Evolutionary conservation across 2,888 invertebrate species (phyloP).

Genomic region (Tenodera sinensis): DNA sequence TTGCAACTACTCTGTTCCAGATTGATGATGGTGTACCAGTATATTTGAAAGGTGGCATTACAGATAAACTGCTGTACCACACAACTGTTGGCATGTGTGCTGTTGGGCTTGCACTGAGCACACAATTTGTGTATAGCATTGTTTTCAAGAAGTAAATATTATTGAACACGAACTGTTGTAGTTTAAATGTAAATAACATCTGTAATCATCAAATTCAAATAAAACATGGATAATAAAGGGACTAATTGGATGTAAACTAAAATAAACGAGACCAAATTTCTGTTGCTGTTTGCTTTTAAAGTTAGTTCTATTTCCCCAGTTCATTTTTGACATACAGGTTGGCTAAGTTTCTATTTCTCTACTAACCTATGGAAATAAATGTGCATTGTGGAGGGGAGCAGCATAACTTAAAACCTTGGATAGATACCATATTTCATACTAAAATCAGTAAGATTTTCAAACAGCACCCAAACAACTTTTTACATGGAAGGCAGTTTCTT

Average conservation of each 20-base stretch:
- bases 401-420: too few relatives aligned
- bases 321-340: too few relatives aligned
- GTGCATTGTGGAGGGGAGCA: too few relatives aligned
- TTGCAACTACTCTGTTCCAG: slow-evolving; percentile 44
- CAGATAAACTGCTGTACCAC: slow-evolving; percentile 49
- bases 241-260: background rate
- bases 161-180: background rate
- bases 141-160: background rate
- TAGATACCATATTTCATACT: too few relatives aligned
- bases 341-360: too few relatives aligned
- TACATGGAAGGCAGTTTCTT: too few relatives aligned
- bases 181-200: background rate
- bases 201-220: background rate
- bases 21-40: slow-evolving; percentile 56
- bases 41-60: slow-evolving; percentile 56
- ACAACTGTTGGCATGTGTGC: background rate
- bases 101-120: background rate
- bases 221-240: background rate
- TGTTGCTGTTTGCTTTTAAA: background rate
- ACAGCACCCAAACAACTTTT: too few relatives aligned
- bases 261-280: background rate
- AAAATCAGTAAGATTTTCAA: too few relatives aligned
- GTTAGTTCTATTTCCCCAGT: background rate
- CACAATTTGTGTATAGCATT: background rate
- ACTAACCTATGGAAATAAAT: too few relatives aligned